These are phyloP conservation scores for Naso thynnoides DNA, from an alignment of 2,797 vertebrate genomes.

Conservation along the genomic window DNA sequence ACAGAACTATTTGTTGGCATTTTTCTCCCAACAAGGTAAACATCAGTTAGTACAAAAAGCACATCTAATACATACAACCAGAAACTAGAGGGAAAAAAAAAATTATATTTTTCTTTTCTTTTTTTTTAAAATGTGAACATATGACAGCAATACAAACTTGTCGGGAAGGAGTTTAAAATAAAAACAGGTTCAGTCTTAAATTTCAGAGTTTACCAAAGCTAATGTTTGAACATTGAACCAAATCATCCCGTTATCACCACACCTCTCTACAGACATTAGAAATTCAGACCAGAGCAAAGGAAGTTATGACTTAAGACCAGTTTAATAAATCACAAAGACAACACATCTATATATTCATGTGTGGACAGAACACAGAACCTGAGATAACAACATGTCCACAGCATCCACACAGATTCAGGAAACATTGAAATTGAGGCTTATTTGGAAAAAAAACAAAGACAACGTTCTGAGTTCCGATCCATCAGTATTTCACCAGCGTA, in stretches of 20 bases:
- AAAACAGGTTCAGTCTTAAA: too few relatives aligned
- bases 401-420: slow-evolving; percentile 46
- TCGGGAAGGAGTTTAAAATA: too few relatives aligned
- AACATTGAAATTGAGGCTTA: slow-evolving; percentile 50
- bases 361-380: slow-evolving; percentile 76
- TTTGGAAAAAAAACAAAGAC: slow-evolving; percentile 39
- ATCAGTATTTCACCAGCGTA: slow-evolving; percentile 53
- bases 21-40: too few relatives aligned
- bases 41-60: too few relatives aligned
- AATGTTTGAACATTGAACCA: background rate
- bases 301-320: background rate
- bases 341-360: slow-evolving; percentile 61
- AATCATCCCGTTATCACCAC: too few relatives aligned
- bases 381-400: slow-evolving; percentile 68
- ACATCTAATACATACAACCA: too few relatives aligned
- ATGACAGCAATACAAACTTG: too few relatives aligned
- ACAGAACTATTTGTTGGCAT: too few relatives aligned
- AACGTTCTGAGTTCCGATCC: slow-evolving; percentile 42
- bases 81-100: too few relatives aligned
- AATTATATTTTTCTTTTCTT: too few relatives aligned
- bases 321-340: slow-evolving; percentile 56
- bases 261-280: background rate
- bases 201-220: too few relatives aligned
- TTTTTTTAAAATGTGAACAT: too few relatives aligned
- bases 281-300: background rate